Conservation (phyloP, 2,113 vertebrate genomes). For the Orcinus orca region DNA sequence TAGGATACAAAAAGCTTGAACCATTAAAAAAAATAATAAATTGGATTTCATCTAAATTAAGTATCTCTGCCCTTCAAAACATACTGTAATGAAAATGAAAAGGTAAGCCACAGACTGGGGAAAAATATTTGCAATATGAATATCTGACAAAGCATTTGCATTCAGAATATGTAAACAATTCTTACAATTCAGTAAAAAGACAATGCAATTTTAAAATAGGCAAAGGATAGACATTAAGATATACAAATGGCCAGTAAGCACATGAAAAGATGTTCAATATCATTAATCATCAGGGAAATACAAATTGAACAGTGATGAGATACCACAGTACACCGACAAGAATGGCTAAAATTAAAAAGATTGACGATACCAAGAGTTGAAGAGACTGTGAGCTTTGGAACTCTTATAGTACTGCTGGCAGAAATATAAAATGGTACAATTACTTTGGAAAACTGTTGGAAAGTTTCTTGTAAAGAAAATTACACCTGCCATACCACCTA, state of each 20-base stretch:
- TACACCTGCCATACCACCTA: not conserved
- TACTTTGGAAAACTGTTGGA: not conserved
- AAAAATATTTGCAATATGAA: not conserved
- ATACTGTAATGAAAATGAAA: not conserved
- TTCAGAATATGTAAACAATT: not conserved
- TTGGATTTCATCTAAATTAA: slow-evolving; percentile 2
- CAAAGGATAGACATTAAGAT: not conserved
- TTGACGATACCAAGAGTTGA: not conserved
- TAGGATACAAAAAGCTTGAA: not conserved
- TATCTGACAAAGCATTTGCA: not conserved
- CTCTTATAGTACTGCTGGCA: not conserved
- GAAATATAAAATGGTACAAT: not conserved
- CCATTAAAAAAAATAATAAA: not conserved
- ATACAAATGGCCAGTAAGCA: not conserved
- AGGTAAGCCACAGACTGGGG: not conserved
- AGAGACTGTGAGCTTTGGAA: not conserved
- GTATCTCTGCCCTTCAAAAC: not conserved
- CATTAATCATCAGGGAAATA: not conserved
- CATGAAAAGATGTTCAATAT: not conserved
- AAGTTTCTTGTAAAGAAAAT: not conserved
- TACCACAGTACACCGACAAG: not conserved
- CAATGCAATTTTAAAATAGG: not conserved
- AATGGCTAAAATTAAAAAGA: not conserved
- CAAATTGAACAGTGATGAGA: not conserved
- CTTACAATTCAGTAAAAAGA: slow-evolving; percentile 13